Evolutionary conservation across 2,888 invertebrate species (phyloP).

Genomic region (Dichetophora obliterata): DNA sequence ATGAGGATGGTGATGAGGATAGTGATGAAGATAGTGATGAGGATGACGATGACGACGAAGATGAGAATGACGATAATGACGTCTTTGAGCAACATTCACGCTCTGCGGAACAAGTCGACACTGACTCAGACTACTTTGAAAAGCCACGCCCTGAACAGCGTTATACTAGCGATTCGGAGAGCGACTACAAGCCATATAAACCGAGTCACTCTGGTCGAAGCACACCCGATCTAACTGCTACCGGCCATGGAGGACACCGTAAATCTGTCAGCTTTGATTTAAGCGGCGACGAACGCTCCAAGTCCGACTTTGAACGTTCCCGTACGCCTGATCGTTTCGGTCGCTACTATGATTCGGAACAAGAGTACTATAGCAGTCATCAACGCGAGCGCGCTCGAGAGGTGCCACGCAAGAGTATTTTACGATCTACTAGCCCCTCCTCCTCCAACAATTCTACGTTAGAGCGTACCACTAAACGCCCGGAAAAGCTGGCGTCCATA

Average conservation of each 20-base stretch:
- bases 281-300: slow-evolving; percentile 67
- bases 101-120: slow-evolving; percentile 51
- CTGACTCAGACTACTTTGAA: slow-evolving; percentile 62
- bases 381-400: slow-evolving; percentile 40
- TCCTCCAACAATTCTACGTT: slow-evolving; percentile 62
- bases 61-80: slow-evolving; percentile 51
- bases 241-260: slow-evolving; percentile 58
- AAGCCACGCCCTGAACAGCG: slow-evolving; percentile 49
- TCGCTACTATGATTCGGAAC: slow-evolving; percentile 67
- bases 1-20: slow-evolving; percentile 51
- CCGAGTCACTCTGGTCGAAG: slow-evolving; percentile 63
- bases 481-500: slow-evolving; percentile 59
- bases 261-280: slow-evolving; percentile 70
- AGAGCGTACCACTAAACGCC: slow-evolving; percentile 55
- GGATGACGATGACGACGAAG: slow-evolving; percentile 40
- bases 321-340: slow-evolving; percentile 50
- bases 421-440: slow-evolving; percentile 67
- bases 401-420: slow-evolving; percentile 65
- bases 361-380: slow-evolving; percentile 56
- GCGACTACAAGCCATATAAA: slow-evolving; percentile 58
- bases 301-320: slow-evolving; percentile 65
- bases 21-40: slow-evolving; percentile 49
- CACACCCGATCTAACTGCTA: slow-evolving; percentile 58
- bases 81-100: slow-evolving; percentile 52
- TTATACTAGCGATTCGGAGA: slow-evolving; percentile 66